These are phyloP conservation scores for Drosophila tani DNA, from an alignment of 1,140 invertebrate genomes.

Conservation along the genomic window DNA sequence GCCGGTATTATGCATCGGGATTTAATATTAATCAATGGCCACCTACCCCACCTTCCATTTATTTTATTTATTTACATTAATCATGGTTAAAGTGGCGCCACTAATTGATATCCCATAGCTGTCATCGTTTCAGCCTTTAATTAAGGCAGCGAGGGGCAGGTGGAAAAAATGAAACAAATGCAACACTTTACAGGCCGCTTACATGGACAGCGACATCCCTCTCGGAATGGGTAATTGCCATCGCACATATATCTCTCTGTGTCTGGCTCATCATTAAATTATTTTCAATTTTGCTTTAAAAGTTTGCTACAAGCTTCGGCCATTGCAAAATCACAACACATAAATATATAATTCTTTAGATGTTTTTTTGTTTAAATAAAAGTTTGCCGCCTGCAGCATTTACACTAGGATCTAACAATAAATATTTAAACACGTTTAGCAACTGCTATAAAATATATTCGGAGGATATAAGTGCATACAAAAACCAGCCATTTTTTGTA, in stretches of 20 bases:
- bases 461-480: slow-evolving; percentile 1
- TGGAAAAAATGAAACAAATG: slow-evolving; percentile 44
- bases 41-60: too few relatives aligned
- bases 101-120: slow-evolving; percentile 65
- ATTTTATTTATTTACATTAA: slow-evolving; percentile 64
- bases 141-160: slow-evolving; percentile 9
- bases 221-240: slow-evolving; percentile 32
- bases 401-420: neutral
- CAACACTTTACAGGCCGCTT: slow-evolving; percentile 50
- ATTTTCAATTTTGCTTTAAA: slow-evolving; percentile 30
- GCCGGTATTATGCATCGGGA: slow-evolving; percentile 13
- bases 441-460: neutral
- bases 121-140: slow-evolving; percentile 39
- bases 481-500: neutral
- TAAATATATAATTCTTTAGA: slow-evolving; percentile 1
- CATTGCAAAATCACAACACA: neutral
- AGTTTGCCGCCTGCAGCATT: slow-evolving; percentile 1
- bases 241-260: neutral
- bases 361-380: neutral
- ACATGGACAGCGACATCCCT: slow-evolving; percentile 26
- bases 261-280: slow-evolving; percentile 44
- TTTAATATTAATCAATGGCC: slow-evolving; percentile 43
- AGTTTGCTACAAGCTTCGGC: slow-evolving; percentile 1
- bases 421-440: slow-evolving; percentile 3
- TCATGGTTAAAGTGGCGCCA: slow-evolving; percentile 48